These are phyloP conservation scores for Baronia brevicornis DNA, from an alignment of 2,888 invertebrate species.

Conservation along the genomic window DNA sequence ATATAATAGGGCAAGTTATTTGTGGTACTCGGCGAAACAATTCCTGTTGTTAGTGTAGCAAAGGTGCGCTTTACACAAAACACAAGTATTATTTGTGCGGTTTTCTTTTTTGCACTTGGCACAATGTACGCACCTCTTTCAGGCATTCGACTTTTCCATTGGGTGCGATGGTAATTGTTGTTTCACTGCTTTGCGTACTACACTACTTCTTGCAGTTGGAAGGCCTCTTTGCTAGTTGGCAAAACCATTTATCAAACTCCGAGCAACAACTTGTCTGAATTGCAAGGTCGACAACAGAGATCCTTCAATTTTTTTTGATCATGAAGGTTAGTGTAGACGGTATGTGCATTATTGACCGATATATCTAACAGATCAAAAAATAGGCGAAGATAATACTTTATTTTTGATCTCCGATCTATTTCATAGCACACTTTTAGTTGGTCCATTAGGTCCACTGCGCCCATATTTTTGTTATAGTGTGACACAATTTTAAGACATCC, in stretches of 20 bases:
- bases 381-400: slow-evolving; percentile 17
- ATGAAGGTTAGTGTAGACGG: slow-evolving; percentile 5
- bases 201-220: background rate
- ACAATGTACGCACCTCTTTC: slow-evolving; percentile 9
- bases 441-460: slow-evolving; percentile 27
- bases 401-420: slow-evolving; percentile 15
- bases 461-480: slow-evolving; percentile 27
- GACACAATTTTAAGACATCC: slow-evolving; percentile 22
- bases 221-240: slow-evolving; percentile 2
- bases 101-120: slow-evolving; percentile 1
- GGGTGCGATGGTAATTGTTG: slow-evolving; percentile 3
- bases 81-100: slow-evolving; percentile 5
- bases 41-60: slow-evolving; percentile 1
- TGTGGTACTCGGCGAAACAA: slow-evolving; percentile 1
- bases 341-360: slow-evolving; percentile 8
- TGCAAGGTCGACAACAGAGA: slow-evolving; percentile 6
- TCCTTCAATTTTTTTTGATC: slow-evolving; percentile 5
- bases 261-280: slow-evolving; percentile 8
- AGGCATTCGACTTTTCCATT: slow-evolving; percentile 6
- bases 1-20: no score
- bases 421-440: slow-evolving; percentile 18
- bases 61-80: slow-evolving; percentile 3
- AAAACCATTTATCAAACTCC: slow-evolving; percentile 7
- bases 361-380: slow-evolving; percentile 10
- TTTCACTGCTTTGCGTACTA: slow-evolving; percentile 2